Conservation (phyloP, 2,113 vertebrate species). For the Rhinolophus sinicus region DNA sequence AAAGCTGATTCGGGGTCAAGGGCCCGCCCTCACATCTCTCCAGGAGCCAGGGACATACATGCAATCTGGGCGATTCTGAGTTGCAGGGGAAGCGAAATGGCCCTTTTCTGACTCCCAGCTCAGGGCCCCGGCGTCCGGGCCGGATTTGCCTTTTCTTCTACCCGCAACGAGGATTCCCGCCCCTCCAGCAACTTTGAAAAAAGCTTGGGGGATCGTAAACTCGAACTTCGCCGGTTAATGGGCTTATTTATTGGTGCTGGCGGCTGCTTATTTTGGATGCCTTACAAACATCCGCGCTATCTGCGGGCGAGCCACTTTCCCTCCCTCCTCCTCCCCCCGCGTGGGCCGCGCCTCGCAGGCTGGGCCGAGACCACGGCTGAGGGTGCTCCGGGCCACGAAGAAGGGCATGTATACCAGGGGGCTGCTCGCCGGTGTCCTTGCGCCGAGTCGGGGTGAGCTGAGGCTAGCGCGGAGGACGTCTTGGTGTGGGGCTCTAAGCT, state of each 20-base stretch:
- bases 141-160: conserved; percentile 62
- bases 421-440: not conserved
- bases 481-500: conserved; percentile 77
- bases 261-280: conserved; percentile 91
- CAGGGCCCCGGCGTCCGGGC: not conserved
- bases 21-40: conserved; percentile 32
- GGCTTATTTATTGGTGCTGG: conserved; percentile 90
- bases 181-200: conserved; percentile 83
- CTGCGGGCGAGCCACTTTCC: conserved; percentile 79
- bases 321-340: conserved; percentile 81
- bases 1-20: conserved; percentile 44
- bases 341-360: conserved; percentile 76
- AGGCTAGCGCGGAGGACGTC: conserved; percentile 32
- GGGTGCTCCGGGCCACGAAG: conserved; percentile 52
- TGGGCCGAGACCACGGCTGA: conserved; percentile 30
- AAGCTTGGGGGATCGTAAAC: conserved; percentile 89
- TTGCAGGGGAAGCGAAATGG: conserved; percentile 11
- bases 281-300: conserved; percentile 90
- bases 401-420: conserved; percentile 11
- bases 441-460: conserved; percentile 6
- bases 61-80: not conserved
- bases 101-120: conserved; percentile 24
- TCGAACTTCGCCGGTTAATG: conserved; percentile 90
- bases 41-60: not conserved
- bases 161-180: conserved; percentile 81